Evolutionary conservation across 2,113 vertebrate species (phyloP), one percentile per base, ranked within the genome.

Genomic region (Trinectes maculatus): DNA sequence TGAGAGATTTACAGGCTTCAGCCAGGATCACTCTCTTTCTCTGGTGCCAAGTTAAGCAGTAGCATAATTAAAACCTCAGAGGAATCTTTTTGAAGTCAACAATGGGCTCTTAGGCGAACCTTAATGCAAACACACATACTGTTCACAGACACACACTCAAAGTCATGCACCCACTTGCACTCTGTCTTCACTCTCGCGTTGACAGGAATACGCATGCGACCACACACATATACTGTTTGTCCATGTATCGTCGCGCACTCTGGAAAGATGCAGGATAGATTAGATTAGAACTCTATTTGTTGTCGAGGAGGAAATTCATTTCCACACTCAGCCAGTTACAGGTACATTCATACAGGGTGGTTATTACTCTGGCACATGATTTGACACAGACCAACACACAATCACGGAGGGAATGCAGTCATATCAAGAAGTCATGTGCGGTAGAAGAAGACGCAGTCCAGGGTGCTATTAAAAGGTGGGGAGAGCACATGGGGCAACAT

Each of bases 21-120:
- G 79, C 90, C 86, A 90, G 86, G 91, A 91, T 91, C 89, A 84
- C 85, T 90, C 89, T 90, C 84, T 89, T 86, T 73, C 87, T 80
- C 87, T 83, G 84, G 90, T 93, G 92, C 92, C 91, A 92, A 93
- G 92, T 92, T 91, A 93, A 92, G 92, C 90, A 87, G 89, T 89
- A 88, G 88, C 90, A 83, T 93, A 92, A 93, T 93, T 93, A 92
- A 91, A 93, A 92, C 89, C 91, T 87, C 89, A 61, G 83, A 81
- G 90, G 91, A 92, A 92, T 92, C 89, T 85, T 80, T 92, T 91
- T 92, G 88, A 92, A 90, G 90, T 88, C 79, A 82, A 91, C 89
- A 91, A 91, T 91, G 84, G 87, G 82, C 88, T 89, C 84, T 86
- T 81, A 82, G 85, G 81, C 79, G 61, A 86, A 85, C 77, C 84